A percentile compares a stretch with the other conserved stretches of the same genome.
These are phyloP conservation scores for Masticophis lateralis DNA, from an alignment of 2,797 vertebrate genomes.

Conservation along the genomic window DNA sequence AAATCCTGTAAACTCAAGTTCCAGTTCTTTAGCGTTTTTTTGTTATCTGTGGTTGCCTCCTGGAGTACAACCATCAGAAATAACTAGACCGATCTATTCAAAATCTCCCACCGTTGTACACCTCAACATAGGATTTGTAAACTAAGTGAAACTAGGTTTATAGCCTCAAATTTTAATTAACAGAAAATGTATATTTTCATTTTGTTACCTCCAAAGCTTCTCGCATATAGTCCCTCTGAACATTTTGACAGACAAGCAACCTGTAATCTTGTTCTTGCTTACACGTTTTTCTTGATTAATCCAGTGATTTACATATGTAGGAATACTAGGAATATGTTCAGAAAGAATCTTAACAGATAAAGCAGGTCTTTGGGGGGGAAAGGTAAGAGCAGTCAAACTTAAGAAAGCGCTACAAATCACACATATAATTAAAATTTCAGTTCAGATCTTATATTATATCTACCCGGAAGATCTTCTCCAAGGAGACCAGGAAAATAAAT, in stretches of 20 bases:
- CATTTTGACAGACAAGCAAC: not conserved
- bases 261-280: not conserved
- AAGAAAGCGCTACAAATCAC: not conserved
- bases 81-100: not conserved
- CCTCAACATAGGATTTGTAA: not conserved
- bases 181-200: not conserved
- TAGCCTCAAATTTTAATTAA: not conserved
- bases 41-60: not conserved
- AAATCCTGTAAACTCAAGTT: not conserved
- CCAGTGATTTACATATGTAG: not conserved
- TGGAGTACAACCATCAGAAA: not conserved
- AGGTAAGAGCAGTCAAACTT: conserved; percentile 1
- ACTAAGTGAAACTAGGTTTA: not conserved
- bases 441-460: not conserved
- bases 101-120: not conserved
- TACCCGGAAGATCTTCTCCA: not conserved
- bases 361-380: not conserved
- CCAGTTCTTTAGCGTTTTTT: not conserved
- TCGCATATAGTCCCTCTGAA: not conserved
- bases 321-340: not conserved
- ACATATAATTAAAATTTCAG: conserved; percentile 19
- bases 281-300: not conserved
- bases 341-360: not conserved
- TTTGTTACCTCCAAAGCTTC: not conserved
- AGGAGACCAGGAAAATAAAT: conserved; percentile 1